Evolutionary conservation across 2,113 vertebrate species (phyloP), one percentile per base, ranked within the genome.

Genomic region (Cyphomyrus discorhynchus): DNA sequence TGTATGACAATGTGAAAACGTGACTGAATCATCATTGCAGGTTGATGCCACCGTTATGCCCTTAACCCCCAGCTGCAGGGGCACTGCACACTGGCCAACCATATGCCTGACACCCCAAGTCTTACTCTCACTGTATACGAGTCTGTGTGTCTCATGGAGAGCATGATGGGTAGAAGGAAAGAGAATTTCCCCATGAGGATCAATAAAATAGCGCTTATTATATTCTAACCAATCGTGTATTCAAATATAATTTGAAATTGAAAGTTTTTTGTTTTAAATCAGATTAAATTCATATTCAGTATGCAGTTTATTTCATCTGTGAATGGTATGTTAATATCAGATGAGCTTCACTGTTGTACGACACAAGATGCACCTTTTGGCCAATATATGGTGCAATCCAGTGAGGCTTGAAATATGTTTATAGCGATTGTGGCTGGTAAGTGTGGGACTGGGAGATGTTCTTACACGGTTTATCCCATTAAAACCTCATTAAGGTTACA

Each of bases 381-480:
- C 27, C 62, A 70, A 13, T 70, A 70, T 70, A 80, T 42, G 5
- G 74, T 80, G 35, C 17, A 80, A 42, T 42, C 35, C 35, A 80
- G 6, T 80, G 15, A 77, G 62, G 62, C 9, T 31, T 66, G 62
- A 31, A 27, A 27, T 66, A 31, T 66, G 62, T 66, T 66, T 66
- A 27, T 31, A 27, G 62, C 17, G 35, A 35, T 77, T 77, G 74
- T 19, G 35, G 13, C 66, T 80, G 13, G 35, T 80, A 39, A 80
- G 35, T 19, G 35, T 93, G 91, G 92, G 82, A 90, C 50, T 77
- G 90, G 47, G 50, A 21, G 35, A 58, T 87, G 31, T 87, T 5
- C 52, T 31, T 58, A 42, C 13, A 62, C 19, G 15, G n/a, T 53
- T 53, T 50, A 87, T 58, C 86, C 49, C n/a, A 39, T 58, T 58